Base-by-base conservation (phyloP, 2,113 vertebrate species). In the Heteronetta atricapilla region DNA sequence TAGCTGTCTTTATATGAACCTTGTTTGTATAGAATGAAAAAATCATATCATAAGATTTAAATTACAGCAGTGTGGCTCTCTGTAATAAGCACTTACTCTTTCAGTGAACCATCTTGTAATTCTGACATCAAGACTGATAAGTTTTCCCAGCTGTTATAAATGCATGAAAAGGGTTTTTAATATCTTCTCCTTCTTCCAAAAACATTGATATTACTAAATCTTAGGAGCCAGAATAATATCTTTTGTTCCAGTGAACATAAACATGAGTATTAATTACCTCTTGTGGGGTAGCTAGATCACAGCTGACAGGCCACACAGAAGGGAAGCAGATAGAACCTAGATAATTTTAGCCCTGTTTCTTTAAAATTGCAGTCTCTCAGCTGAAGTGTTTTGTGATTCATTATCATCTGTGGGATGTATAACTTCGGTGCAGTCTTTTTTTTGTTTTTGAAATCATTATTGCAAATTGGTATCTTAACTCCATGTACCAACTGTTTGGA, bases 61-160 rank as follows among this genome's bases (percentile, higher is more conserved):
- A 76, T 93, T 95, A 86, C 85, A 56, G 81, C 59, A 82, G 42
- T 46, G 55, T 58, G 83, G 72, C 29, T 28, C 80, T 91, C 80
- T 88, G 6, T 76, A 67, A 60, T 73, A 40, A 87, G 38, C 48
- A 52, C 18, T 56, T 50, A 76, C 7, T 40, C 56, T 60, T 42
- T 44, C 40, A 62, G 40, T 70, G 63, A 70, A 87, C 50, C 25
- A 38, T 55, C 34, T 72, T 70, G 48, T 58, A 82, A 63, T 78
- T 77, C 46, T 74, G 72, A n/a, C 80, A 76, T 95, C 13, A 77
- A 36, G n/a, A 73, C 12, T 95, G 16, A 2, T 40, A 75, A 68
- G 31, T 75, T 78, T 75, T 86, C 93, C 85, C 89, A 79, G 83
- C 68, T 95, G 67, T 74, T 52, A 52, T 6, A 52, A 52, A 52